A percentile compares a stretch with the other conserved stretches of the same genome.
These are phyloP conservation scores for Clarias batrachus DNA, from an alignment of 2,113 vertebrate genomes.

Conservation along the genomic window DNA sequence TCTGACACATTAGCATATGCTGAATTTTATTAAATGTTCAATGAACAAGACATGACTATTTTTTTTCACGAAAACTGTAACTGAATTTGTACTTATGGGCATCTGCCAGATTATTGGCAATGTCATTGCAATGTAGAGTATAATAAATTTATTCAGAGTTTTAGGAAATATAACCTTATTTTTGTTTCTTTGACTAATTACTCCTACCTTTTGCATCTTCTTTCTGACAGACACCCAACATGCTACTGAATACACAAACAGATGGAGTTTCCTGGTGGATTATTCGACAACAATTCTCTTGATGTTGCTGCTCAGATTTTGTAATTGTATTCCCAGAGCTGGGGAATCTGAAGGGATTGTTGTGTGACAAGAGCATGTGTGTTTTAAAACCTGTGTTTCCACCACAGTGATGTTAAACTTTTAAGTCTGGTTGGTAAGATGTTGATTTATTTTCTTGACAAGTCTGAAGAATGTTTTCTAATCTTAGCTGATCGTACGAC, in stretches of 20 bases:
- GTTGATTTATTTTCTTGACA: neutral
- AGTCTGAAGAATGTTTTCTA: no score
- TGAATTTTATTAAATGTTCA: slow-evolving; percentile 54
- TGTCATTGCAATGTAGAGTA: neutral
- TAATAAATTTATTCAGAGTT: neutral
- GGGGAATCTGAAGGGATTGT: neutral
- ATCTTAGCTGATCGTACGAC: no score
- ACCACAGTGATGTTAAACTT: neutral
- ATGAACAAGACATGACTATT: neutral
- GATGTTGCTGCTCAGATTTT: neutral
- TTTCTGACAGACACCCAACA: neutral
- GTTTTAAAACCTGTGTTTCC: neutral
- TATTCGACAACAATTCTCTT: neutral
- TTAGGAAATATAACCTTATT: neutral
- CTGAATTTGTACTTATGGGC: neutral
- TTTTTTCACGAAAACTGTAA: no score
- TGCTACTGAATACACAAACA: neutral
- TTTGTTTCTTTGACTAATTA: slow-evolving; percentile 5
- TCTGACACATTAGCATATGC: slow-evolving; percentile 52
- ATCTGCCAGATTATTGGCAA: neutral
- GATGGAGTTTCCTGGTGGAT: neutral
- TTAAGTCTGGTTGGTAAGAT: neutral
- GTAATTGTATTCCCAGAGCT: neutral
- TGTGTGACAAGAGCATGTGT: neutral
- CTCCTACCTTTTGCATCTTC: neutral